A percentile compares a stretch with the other conserved stretches of the same genome.
Conservation (phyloP, 64 coral and sea anemone species). For the Cladopsammia gracilis region DNA sequence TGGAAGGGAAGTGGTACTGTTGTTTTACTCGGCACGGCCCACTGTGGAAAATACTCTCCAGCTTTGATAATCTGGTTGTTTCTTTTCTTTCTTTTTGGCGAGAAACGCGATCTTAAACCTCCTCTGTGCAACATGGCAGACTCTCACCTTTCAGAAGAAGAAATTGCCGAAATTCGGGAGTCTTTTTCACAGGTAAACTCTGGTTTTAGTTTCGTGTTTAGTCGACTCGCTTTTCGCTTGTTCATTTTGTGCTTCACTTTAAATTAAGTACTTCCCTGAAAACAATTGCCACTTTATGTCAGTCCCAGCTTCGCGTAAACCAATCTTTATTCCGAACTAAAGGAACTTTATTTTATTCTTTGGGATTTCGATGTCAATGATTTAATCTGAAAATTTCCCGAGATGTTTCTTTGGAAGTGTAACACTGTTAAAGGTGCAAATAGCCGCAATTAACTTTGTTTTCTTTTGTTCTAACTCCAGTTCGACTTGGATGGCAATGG, state of each 20-base stretch:
- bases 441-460: not conserved
- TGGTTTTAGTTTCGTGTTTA: not conserved
- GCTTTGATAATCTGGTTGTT: not conserved
- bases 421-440: not conserved
- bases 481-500: conserved; percentile 85
- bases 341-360: not conserved
- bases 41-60: not conserved
- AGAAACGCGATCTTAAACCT: not conserved
- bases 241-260: not conserved
- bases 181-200: conserved; percentile 27
- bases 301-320: no score
- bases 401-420: not conserved
- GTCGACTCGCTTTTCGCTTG: no score
- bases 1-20: not conserved
- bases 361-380: not conserved
- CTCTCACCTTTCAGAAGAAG: conserved; percentile 19
- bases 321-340: not conserved
- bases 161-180: conserved; percentile 44
- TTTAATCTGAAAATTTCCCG: not conserved
- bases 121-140: not conserved
- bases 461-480: conserved; percentile 53
- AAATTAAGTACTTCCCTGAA: not conserved
- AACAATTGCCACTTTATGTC: not conserved
- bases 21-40: conserved; percentile 28
- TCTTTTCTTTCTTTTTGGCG: not conserved